These are phyloP conservation scores for Triplophysa siluroides DNA, from an alignment of 2,113 vertebrate genomes.

Conservation along the genomic window DNA sequence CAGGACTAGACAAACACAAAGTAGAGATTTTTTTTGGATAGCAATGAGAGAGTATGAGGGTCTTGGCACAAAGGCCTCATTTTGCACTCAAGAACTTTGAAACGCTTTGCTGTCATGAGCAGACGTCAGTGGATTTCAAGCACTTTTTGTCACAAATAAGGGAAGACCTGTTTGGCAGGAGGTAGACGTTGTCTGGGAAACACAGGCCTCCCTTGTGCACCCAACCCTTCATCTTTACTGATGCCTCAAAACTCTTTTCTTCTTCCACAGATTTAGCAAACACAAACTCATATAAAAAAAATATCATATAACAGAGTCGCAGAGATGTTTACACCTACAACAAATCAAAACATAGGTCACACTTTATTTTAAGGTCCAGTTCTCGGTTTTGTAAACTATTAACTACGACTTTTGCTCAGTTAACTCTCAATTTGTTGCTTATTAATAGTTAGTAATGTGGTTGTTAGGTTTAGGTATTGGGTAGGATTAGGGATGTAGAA, in stretches of 20 bases:
- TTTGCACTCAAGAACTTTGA: slow-evolving; percentile 29
- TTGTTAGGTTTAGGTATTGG: no score
- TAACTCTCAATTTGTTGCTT: no score
- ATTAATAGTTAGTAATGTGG: no score
- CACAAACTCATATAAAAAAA: slow-evolving; percentile 16
- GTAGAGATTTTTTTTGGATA: neutral
- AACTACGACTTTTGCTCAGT: no score
- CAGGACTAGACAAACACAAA: neutral
- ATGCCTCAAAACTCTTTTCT: slow-evolving; percentile 35
- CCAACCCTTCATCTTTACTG: slow-evolving; percentile 40
- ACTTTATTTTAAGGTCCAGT: no score
- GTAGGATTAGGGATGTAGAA: no score
- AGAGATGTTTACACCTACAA: neutral
- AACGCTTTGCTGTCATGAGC: slow-evolving; percentile 45
- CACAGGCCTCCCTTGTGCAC: slow-evolving; percentile 18
- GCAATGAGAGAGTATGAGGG: slow-evolving; percentile 9
- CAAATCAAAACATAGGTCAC: neutral
- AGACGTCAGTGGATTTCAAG: slow-evolving; percentile 50
- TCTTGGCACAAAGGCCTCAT: slow-evolving; percentile 44
- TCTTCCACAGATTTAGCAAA: slow-evolving; percentile 28
- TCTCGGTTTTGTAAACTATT: no score
- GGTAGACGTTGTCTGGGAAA: slow-evolving; percentile 56
- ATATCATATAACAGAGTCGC: neutral
- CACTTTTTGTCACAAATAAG: slow-evolving; percentile 52
- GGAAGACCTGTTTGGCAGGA: slow-evolving; percentile 52